Evolutionary conservation across 2,113 vertebrate genomes (phyloP).

Genomic region (Lycocorax pyrrhopterus): DNA sequence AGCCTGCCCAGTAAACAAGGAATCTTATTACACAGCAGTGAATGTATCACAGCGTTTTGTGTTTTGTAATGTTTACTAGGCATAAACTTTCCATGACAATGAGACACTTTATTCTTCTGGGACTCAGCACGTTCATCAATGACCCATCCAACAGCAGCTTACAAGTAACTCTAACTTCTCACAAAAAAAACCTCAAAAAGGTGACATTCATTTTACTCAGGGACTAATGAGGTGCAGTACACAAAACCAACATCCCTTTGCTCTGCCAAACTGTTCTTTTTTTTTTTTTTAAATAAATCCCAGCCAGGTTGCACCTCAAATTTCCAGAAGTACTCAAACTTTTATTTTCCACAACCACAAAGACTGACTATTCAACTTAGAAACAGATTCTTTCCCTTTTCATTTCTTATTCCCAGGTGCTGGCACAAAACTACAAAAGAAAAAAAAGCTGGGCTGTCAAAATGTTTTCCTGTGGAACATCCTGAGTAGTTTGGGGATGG

Average conservation of each 20-base stretch:
- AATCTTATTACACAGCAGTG: slow-evolving; percentile 48
- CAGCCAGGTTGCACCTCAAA: not conserved
- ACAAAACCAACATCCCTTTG: not conserved
- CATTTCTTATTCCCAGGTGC: not conserved
- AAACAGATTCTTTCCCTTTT: not conserved
- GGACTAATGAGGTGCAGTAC: not conserved
- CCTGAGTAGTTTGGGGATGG: not conserved
- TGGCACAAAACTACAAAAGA: not conserved
- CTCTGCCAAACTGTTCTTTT: not conserved
- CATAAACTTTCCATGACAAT: slow-evolving; percentile 55
- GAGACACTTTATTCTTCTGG: not conserved
- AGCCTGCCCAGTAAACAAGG: slow-evolving; percentile 37
- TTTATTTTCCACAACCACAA: not conserved
- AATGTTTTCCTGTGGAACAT: not conserved
- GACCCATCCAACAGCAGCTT: not conserved
- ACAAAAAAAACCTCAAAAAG: not conserved
- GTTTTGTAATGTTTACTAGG: slow-evolving; percentile 53
- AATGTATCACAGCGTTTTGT: not conserved
- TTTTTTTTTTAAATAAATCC: not conserved
- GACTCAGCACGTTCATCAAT: not conserved
- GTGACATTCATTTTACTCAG: not conserved
- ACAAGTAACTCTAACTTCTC: not conserved
- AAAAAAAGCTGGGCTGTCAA: not conserved
- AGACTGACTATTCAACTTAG: not conserved
- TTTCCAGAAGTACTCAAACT: not conserved